Percentiles rank a stretch among this genome's conserved stretches.
phyloP scores from a whole-genome alignment of 2,113 vertebrate genomes.

The Bubo blakistoni region DNA sequence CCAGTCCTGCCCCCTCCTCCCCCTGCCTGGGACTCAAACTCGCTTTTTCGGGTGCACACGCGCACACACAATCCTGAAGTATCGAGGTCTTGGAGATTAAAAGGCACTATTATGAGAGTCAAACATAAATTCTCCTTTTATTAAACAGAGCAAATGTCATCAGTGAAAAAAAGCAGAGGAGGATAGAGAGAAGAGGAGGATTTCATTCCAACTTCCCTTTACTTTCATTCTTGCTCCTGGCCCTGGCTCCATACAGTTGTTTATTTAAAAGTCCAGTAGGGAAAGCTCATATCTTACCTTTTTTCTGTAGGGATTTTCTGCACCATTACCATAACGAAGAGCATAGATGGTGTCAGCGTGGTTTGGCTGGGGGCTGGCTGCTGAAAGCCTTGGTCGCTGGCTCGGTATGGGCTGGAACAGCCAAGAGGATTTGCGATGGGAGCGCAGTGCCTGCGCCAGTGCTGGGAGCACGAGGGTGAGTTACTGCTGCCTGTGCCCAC shows the following conservation, averaged over 20 bases:
- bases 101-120: conserved; percentile 36
- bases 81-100: background rate
- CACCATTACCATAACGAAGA: background rate
- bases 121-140: conserved; percentile 63
- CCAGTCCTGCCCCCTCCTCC: background rate
- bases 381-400: rapidly evolving
- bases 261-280: conserved; percentile 16
- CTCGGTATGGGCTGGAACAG: rapidly evolving
- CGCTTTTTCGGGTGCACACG: background rate
- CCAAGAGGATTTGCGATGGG: background rate
- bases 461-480: background rate
- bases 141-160: conserved; percentile 66
- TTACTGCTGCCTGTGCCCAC: rapidly evolving
- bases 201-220: conserved; percentile 42
- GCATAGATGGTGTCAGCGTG: background rate
- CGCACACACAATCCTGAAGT: background rate
- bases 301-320: background rate
- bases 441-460: background rate
- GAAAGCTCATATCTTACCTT: background rate
- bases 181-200: conserved; percentile 24
- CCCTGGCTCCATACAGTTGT: background rate
- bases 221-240: background rate
- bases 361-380: background rate
- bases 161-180: conserved; percentile 55
- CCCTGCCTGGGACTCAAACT: background rate